Base-by-base conservation (phyloP, 2,797 vertebrate species). In the Scyliorhinus canicula region DNA sequence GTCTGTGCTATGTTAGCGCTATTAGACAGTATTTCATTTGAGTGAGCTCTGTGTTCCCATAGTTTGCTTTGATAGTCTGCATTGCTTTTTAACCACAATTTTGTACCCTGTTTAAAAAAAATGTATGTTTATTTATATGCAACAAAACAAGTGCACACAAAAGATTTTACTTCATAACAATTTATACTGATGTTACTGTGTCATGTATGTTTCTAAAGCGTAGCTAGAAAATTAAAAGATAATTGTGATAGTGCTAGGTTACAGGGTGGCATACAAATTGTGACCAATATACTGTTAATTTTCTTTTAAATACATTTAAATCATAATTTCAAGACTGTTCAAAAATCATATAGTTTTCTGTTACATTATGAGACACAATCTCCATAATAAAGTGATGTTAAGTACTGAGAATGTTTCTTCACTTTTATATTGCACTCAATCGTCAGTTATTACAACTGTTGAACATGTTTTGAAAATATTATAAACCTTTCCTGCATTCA, bases 61-160 rank as follows among this genome's bases (percentile, higher is more conserved):
- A 28, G 93, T 94, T 93, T 71, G 65, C 44, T 93, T 93, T 69
- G 91, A 63, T 69, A 74, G 67, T 71, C 93, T 69, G 93, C 93
- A 94, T 94, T 50, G 67, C 67, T 94, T 94, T 94, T 94, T 74
- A 65, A 71, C 67, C 47, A 94, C 93, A 94, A 74, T 94, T 94
- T 94, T 94, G 93, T 94, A 94, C n/a, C 65, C 2, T 94, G 67
- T 74, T 94, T n/a, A n/a, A n/a, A n/a, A 52, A 52, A 74, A 74
- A 74, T 74, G 93, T 94, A 74, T 74, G 93, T 94, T 74, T 94
- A 94, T 94, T 94, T 94, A 69, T 94, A 94, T 74, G 93, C 93
- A 52, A 50, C 93, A 74, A 52, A 47, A 93, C 63, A 93, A 69
- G 50, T 52, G 50, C 26, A 71, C 93, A 52, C 44, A 71, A 74